Base-by-base conservation (phyloP, 1,140 invertebrate genomes). In the Sycobia sp. region DNA sequence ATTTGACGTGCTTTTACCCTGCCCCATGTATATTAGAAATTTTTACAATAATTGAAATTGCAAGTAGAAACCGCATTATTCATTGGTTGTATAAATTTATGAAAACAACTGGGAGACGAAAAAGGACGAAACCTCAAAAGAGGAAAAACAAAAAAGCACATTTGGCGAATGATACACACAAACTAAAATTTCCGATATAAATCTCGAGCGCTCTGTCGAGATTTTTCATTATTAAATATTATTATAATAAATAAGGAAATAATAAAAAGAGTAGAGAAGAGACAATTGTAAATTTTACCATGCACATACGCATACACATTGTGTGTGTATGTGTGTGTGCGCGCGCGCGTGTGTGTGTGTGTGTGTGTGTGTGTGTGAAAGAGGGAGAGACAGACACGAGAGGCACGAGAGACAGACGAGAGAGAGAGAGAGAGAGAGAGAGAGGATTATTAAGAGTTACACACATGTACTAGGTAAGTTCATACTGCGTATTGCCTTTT, bases 401-500 rank as follows among this genome's bases (percentile, higher is more conserved):
- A 14, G 47, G 16, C 39, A 39, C 36, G 34, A 57, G 36, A 67
- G 29, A n/a, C n/a, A n/a, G 44, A 41, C 22, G 53, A 58, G 32
- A 39, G 53, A 29, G 16, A 51, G 13, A 60, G 29, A 51, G 18
- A 49, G 14, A 7, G 4, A 51, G 16, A 50, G 22, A 50, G 43
- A 32, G 29, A 43, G 9, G 60, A 14, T 56, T 34, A 60, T 50
- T 47, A 29, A 69, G 39, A 54, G 58, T 72, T 71, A 76, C 69
- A 79, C 69, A 76, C 65, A 71, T 69, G 66, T 72, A 80, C 71
- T 81, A 80, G 77, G 76, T 81, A 80, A 81, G 78, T 81, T 82
- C 74, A 76, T 82, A 80, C 78, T 80, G 77, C 75, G 77, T 79
- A 82, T 80, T 81, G 79, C 80, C 80, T 82, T 82, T 82, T 80